Percentiles rank a stretch among this genome's conserved stretches.
phyloP scores from a whole-genome alignment of 2,888 invertebrate species.

The Pristionchus fissidentatus region DNA sequence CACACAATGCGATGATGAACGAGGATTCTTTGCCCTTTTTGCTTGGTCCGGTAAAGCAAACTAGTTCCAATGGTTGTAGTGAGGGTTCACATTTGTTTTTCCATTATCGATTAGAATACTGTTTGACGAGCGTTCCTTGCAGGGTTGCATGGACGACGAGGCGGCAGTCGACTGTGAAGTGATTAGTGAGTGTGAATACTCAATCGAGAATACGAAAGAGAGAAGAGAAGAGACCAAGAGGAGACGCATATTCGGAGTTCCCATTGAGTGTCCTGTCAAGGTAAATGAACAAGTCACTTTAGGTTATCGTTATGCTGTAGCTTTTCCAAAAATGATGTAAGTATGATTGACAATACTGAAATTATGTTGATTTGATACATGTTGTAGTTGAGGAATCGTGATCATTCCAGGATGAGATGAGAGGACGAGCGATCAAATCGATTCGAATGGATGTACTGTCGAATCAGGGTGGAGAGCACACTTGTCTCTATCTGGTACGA shows the following conservation, averaged over 20 bases:
- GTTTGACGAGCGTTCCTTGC: neutral
- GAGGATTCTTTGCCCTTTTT: too few species aligned
- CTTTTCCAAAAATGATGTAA: neutral
- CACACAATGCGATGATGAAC: too few species aligned
- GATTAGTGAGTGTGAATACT: slow-evolving; percentile 7
- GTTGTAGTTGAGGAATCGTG: too few species aligned
- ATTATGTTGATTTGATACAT: neutral
- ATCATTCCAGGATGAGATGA: neutral
- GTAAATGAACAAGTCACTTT: too few species aligned
- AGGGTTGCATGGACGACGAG: neutral
- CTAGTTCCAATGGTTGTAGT: too few species aligned
- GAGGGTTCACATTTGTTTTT: neutral
- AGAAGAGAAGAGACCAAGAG: slow-evolving; percentile 33
- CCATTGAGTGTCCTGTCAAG: slow-evolving; percentile 24
- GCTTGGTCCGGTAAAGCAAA: too few species aligned
- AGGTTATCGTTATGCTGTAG: neutral
- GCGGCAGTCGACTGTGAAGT: neutral
- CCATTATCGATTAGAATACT: neutral
- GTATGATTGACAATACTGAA: too few species aligned
- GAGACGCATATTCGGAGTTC: slow-evolving; percentile 13
- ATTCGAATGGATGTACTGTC: slow-evolving; percentile 18
- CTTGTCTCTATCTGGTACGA: slow-evolving; percentile 46
- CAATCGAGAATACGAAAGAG: slow-evolving; percentile 10
- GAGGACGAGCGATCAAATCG: slow-evolving; percentile 3
- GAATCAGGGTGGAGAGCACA: slow-evolving; percentile 41